Evolutionary conservation across 2,797 vertebrate species (phyloP).

Genomic region (Spizella passerina): DNA sequence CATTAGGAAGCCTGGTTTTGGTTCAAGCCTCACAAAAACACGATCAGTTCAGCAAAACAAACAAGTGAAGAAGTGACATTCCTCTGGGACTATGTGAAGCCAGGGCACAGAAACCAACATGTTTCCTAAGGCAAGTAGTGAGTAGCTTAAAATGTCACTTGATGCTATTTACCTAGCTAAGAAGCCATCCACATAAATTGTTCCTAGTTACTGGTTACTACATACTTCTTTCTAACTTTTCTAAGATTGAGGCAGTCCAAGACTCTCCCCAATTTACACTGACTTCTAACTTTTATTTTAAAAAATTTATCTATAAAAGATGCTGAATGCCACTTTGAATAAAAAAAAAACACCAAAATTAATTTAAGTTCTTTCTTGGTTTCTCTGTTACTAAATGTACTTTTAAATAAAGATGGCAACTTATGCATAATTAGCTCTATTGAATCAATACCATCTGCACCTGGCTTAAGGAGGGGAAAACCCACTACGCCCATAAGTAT

Average conservation of each 20-base stretch:
- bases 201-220: background rate
- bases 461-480: background rate
- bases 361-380: background rate
- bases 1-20: conserved; percentile 25
- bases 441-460: background rate
- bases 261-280: background rate
- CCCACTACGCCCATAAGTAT: background rate
- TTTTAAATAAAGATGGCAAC: background rate
- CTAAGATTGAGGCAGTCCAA: background rate
- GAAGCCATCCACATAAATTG: background rate
- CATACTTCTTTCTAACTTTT: background rate
- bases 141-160: background rate
- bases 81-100: background rate
- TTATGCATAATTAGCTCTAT: background rate
- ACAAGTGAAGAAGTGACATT: conserved; percentile 8
- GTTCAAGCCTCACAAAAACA: conserved; percentile 24
- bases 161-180: background rate
- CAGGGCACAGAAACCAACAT: background rate
- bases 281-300: background rate
- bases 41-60: conserved; percentile 16
- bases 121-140: background rate
- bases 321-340: background rate
- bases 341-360: background rate
- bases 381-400: background rate
- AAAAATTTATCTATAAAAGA: background rate